These are phyloP conservation scores for Choristoneura rosaceana DNA, from an alignment of 2,888 invertebrate species.

Conservation along the genomic window DNA sequence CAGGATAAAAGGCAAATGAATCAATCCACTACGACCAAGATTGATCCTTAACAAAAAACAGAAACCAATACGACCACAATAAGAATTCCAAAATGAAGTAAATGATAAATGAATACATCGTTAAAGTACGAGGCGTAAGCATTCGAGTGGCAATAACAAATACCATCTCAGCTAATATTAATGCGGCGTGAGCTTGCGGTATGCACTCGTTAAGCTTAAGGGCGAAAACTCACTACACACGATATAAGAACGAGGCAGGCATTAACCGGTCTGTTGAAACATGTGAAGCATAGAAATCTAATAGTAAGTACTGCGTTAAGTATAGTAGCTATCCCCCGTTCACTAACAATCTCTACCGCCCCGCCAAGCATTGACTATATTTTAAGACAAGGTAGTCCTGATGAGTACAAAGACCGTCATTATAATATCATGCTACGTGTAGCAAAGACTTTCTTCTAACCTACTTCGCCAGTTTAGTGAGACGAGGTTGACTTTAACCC, in stretches of 20 bases:
- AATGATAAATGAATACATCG: constrained; percentile 46
- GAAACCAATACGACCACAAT: constrained; percentile 4
- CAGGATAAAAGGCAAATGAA: neutral
- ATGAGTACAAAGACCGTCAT: too few species aligned
- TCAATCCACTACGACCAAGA: neutral
- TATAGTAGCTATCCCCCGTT: too few species aligned
- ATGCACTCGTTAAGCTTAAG: constrained; percentile 57
- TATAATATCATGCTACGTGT: too few species aligned
- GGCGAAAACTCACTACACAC: neutral
- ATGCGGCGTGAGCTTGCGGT: constrained; percentile 67
- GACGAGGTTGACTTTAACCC: too few species aligned
- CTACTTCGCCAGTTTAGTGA: too few species aligned
- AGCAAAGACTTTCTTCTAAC: too few species aligned
- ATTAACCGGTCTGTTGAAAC: neutral
- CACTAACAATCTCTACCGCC: too few species aligned
- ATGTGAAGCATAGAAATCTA: neutral
- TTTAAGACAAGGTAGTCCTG: too few species aligned
- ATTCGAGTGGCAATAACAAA: constrained; percentile 69
- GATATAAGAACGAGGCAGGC: neutral
- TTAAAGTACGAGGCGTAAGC: constrained; percentile 54
- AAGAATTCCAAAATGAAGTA: constrained; percentile 35
- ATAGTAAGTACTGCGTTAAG: too few species aligned
- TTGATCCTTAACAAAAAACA: neutral
- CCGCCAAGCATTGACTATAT: too few species aligned
- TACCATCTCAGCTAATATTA: constrained; percentile 67